Percentiles rank a stretch among this genome's conserved stretches.
Evolutionary conservation across 1,140 invertebrate genomes (phyloP).

Genomic region (Parasteatoda tepidariorum): DNA sequence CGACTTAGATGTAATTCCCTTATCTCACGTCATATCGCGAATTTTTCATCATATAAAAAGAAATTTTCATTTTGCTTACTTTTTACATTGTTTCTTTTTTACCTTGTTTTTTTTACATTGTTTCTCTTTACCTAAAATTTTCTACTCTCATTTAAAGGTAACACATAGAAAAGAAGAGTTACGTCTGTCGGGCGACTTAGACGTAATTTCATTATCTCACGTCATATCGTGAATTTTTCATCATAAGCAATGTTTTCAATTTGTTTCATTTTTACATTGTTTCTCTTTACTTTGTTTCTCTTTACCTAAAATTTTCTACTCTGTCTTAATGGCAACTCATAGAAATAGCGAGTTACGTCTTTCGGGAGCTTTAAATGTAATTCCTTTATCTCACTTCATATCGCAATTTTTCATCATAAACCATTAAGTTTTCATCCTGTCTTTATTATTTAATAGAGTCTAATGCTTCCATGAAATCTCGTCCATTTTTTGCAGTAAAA

Average conservation of each 20-base stretch:
- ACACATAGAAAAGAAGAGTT: constrained; percentile 13
- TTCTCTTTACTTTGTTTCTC: constrained; percentile 48
- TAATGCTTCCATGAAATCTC: background rate
- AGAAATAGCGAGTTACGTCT: constrained; percentile 38
- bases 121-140: background rate
- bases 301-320: too few species aligned
- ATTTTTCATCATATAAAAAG: constrained; percentile 53
- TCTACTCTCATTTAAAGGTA: too few species aligned
- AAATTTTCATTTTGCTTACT: constrained; percentile 3
- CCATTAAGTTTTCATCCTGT: constrained; percentile 18
- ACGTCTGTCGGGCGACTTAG: constrained; percentile 24
- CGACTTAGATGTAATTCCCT: constrained; percentile 30
- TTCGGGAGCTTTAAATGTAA: constrained; percentile 17
- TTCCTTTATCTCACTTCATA: constrained; percentile 23
- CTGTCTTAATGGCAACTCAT: too few species aligned
- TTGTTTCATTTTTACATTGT: background rate
- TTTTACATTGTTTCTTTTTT: constrained; percentile 7
- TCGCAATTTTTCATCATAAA: constrained; percentile 53
- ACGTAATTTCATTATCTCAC: constrained; percentile 37
- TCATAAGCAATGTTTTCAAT: constrained; percentile 14
- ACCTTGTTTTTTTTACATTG: too few species aligned
- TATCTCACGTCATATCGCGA: constrained; percentile 3
- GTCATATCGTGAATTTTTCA: constrained; percentile 32
- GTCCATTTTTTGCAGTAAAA: constrained; percentile 19
- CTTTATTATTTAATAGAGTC: constrained; percentile 50